phyloP scores from a whole-genome alignment of 2,888 invertebrate species.

The Polydrusus tereticollis region DNA sequence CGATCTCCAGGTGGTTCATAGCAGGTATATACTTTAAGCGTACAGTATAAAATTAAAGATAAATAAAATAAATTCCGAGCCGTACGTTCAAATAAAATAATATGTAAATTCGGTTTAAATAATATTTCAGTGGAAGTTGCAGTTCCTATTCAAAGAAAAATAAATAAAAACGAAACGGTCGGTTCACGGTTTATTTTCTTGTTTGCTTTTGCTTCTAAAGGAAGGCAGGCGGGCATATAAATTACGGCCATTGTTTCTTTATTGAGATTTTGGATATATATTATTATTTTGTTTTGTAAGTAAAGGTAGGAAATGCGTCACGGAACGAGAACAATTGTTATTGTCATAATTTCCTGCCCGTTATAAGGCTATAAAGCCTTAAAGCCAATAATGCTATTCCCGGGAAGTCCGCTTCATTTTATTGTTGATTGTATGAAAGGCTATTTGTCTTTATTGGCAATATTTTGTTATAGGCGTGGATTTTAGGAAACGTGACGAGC shows the following conservation, averaged over 20 bases:
- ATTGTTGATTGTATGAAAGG: background rate
- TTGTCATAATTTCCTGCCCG: constrained; percentile 21
- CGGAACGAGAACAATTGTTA: constrained; percentile 15
- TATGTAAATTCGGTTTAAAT: constrained; percentile 21
- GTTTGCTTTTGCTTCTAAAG: constrained; percentile 23
- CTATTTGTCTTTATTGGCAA: background rate
- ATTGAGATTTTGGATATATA: constrained; percentile 30
- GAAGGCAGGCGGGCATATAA: constrained; percentile 33
- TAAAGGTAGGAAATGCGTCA: constrained; percentile 32
- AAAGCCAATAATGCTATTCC: constrained; percentile 13
- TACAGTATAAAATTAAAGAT: too few species aligned
- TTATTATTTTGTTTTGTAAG: constrained; percentile 31
- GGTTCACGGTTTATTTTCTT: constrained; percentile 27
- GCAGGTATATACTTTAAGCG: too few species aligned
- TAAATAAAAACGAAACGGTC: constrained; percentile 22
- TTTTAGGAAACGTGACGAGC: background rate
- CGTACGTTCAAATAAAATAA: constrained; percentile 11
- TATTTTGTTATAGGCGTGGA: background rate
- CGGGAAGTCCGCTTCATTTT: constrained; percentile 9
- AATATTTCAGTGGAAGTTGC: constrained; percentile 21
- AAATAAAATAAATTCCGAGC: too few species aligned
- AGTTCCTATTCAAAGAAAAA: constrained; percentile 21
- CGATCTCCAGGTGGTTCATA: too few species aligned
- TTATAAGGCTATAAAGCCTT: constrained; percentile 17
- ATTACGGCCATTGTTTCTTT: constrained; percentile 27